Evolutionary conservation across 1,140 invertebrate genomes (phyloP).

Genomic region (Metaphire vulgaris): DNA sequence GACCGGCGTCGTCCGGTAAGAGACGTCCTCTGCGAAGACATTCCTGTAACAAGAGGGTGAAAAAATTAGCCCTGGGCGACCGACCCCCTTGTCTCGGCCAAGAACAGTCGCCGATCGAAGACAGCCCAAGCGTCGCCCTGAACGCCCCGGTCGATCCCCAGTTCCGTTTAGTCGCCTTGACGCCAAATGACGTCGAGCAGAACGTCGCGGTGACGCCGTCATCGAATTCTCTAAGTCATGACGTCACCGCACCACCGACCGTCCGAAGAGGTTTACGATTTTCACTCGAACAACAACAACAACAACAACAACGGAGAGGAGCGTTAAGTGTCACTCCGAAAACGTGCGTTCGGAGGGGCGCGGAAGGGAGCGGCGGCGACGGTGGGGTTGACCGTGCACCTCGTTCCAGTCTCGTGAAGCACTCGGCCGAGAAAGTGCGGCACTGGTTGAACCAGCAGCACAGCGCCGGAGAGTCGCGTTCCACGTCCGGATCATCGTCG

Average conservation of each 20-base stretch:
- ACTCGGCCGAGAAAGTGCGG: neutral
- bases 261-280: neutral
- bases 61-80: neutral
- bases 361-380: neutral
- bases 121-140: too few relatives aligned
- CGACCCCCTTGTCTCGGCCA: neutral
- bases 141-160: neutral
- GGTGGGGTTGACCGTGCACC: too few relatives aligned
- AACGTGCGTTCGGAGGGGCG: neutral
- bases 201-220: neutral
- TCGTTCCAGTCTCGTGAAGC: neutral
- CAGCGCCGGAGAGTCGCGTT: neutral
- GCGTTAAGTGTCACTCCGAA: neutral
- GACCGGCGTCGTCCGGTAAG: too few relatives aligned
- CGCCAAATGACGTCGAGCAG: neutral
- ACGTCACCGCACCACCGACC: neutral
- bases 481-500: neutral
- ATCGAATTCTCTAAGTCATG: neutral
- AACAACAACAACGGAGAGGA: neutral
- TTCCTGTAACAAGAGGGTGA: too few relatives aligned
- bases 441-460: neutral
- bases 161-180: neutral
- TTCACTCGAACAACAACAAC: neutral
- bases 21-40: too few relatives aligned
- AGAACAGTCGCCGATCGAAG: neutral